phyloP scores from a whole-genome alignment of 2,888 invertebrate species.

The Horisme vitalbata region DNA sequence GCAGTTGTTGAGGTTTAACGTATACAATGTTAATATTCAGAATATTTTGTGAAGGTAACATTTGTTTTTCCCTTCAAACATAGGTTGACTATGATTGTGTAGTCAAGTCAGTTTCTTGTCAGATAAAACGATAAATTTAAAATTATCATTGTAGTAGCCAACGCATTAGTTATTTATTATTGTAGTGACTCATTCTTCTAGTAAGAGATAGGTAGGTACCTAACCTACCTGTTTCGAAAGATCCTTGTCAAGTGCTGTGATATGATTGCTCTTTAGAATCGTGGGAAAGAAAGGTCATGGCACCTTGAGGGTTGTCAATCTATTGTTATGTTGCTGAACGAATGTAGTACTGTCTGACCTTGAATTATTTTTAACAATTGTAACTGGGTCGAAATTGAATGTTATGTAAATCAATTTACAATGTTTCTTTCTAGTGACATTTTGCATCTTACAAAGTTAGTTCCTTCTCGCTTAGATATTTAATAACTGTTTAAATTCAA shows the following conservation, averaged over 20 bases:
- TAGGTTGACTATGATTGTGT: too few species aligned
- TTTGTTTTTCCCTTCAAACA: too few species aligned
- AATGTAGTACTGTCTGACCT: constrained; percentile 50
- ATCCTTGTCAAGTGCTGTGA: constrained; percentile 30
- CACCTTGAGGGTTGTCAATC: constrained; percentile 43
- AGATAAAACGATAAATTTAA: too few species aligned
- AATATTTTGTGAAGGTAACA: too few species aligned
- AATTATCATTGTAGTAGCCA: not conserved
- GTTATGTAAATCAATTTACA: constrained; percentile 63
- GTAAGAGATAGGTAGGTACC: constrained; percentile 4
- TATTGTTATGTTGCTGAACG: constrained; percentile 29
- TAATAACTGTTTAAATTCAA: constrained; percentile 47
- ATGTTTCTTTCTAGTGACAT: constrained; percentile 54
- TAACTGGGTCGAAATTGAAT: constrained; percentile 54
- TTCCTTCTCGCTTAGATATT: constrained; percentile 55
- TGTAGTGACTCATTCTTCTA: constrained; percentile 23
- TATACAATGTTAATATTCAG: too few species aligned
- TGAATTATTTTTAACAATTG: constrained; percentile 63
- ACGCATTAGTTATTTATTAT: too few species aligned
- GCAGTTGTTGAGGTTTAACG: too few species aligned
- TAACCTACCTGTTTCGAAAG: constrained; percentile 11
- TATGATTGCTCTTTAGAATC: constrained; percentile 37
- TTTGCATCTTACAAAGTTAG: constrained; percentile 59
- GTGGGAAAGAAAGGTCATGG: constrained; percentile 43
- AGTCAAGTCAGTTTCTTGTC: too few species aligned